phyloP scores from a whole-genome alignment of 2,888 invertebrate genomes.

The Meteorus colon region DNA sequence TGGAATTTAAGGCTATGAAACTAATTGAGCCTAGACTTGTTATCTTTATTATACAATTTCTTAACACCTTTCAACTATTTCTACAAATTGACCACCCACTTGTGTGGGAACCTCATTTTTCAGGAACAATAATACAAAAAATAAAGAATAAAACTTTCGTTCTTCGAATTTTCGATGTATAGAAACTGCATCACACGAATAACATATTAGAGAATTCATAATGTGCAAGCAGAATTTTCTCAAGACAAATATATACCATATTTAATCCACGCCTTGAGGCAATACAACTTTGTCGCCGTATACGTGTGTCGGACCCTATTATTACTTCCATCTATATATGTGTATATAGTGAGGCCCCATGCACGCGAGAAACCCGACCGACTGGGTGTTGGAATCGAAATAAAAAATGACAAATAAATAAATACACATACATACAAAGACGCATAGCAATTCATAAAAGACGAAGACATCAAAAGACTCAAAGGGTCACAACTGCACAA shows the following conservation, averaged over 20 bases:
- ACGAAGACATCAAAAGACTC: constrained; percentile 37
- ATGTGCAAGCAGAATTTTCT: background rate
- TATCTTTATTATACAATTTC: constrained; percentile 32
- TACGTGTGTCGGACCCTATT: constrained; percentile 29
- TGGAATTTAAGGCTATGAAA: constrained; percentile 47
- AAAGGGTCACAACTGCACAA: constrained; percentile 27
- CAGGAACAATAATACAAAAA: background rate
- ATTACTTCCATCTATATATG: constrained; percentile 31
- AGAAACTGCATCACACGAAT: background rate
- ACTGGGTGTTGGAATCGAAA: constrained; percentile 19
- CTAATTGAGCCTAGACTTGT: constrained; percentile 64
- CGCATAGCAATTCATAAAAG: background rate
- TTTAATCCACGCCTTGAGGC: background rate
- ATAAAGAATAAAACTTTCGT: no score
- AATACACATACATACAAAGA: constrained; percentile 11
- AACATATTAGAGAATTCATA: background rate
- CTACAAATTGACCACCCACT: constrained; percentile 38
- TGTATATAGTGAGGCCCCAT: background rate
- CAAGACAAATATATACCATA: background rate
- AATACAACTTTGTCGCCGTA: constrained; percentile 15
- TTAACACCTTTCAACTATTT: constrained; percentile 31
- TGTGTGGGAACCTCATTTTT: constrained; percentile 4
- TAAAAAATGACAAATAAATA: constrained; percentile 17
- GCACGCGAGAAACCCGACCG: background rate
- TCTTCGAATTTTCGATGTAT: background rate